Base-by-base conservation (phyloP, 2,797 vertebrate species). In the Pseudochromis fuscus region DNA sequence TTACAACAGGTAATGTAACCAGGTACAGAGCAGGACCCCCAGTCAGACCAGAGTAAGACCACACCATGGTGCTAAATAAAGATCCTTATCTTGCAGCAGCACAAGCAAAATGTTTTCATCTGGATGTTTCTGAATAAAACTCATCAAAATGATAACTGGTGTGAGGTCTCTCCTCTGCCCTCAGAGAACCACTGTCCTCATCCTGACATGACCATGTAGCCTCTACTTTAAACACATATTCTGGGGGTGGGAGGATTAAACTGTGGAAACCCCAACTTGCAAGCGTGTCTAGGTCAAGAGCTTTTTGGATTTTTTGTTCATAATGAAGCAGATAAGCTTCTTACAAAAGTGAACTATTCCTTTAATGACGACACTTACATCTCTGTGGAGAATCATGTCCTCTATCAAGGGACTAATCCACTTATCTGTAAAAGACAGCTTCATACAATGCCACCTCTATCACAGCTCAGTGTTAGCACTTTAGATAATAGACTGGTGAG, bases 401-500 rank as follows among this genome's bases (percentile, higher is more conserved):
- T 78, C 44, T 77, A 23, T 78, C 75, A 67, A 71, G 40, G 13
- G 60, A 79, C 58, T 76, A 75, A 83, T 87, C 77, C 77, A 85
- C 69, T 82, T 82, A 77, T 86, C 79, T 76, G 45, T 65, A 42
- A 73, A 75, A 68, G 79, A 65, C 78, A 76, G 68, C 55, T 58
- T 76, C 62, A 53, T 74, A 72, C 55, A 69, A 67, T 61, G 52
- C 24, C 67, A 24, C 24, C 48, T 4, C 68, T 42, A 53, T 50
- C 72, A 45, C 59, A 64, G 57, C 72, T 74, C 51, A 48, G 16
- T 59, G 50, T 67, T 53, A 63, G 53, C 61, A 52, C 66, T 65
- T 74, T 0, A 58, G 63, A 78, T 67, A 51, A 82, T 51, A 72
- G 68, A 33, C 31, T 37, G 21, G 25, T 33, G 15, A 56, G 16